Conservation (phyloP, 2,113 vertebrate species). For the Daubentonia madagascariensis region DNA sequence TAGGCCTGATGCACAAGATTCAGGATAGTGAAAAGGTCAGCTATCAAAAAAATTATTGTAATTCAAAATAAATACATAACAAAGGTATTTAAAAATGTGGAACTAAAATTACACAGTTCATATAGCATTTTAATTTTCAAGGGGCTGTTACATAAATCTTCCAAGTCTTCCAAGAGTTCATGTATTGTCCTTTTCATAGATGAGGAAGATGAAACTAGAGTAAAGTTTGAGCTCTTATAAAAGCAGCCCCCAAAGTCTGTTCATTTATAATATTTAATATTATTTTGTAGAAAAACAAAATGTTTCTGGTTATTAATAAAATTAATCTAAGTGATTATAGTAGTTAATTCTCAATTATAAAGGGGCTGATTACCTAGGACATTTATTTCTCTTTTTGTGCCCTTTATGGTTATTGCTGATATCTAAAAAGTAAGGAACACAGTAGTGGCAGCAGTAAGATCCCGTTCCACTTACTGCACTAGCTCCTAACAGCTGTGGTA, state of each 20-base stretch:
- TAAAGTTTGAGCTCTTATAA: not conserved
- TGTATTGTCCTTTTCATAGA: not conserved
- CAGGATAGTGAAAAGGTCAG: not conserved
- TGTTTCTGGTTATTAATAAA: not conserved
- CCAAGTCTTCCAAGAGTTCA: not conserved
- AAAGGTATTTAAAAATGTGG: not conserved
- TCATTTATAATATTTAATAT: slow-evolving; percentile 16
- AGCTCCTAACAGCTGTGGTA: not conserved
- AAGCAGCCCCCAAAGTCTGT: not conserved
- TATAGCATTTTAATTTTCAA: not conserved
- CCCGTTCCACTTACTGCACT: not conserved
- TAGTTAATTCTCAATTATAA: not conserved
- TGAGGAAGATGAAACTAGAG: not conserved
- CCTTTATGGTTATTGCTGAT: not conserved
- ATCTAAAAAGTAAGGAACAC: not conserved
- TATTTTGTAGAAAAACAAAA: not conserved
- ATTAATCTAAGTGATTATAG: not conserved
- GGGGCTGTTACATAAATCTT: not conserved
- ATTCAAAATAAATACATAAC: not conserved
- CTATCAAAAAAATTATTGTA: not conserved
- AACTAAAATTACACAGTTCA: not conserved
- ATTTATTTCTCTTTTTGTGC: not conserved
- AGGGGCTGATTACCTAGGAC: not conserved
- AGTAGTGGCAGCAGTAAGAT: not conserved
- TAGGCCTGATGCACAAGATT: not conserved